phyloP scores from a whole-genome alignment of 2,888 invertebrate genomes.

The Drosophila nigritarsus region DNA sequence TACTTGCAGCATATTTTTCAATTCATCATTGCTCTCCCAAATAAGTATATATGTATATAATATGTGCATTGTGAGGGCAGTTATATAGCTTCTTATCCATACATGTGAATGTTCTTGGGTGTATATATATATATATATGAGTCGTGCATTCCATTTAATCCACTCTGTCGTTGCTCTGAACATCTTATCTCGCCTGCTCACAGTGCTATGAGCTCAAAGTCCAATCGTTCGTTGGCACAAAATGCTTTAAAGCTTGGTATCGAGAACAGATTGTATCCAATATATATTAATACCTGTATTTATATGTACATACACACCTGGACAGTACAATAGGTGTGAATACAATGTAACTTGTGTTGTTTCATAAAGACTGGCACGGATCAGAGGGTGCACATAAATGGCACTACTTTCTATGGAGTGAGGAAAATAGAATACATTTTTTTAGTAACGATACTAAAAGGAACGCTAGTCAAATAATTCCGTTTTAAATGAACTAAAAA shows the following conservation, averaged over 20 bases:
- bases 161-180: slow-evolving; percentile 6
- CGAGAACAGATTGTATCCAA: slow-evolving; percentile 28
- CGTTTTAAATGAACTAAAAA: background rate
- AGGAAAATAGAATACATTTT: background rate
- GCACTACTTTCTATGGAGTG: background rate
- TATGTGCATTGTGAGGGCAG: background rate
- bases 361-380: background rate
- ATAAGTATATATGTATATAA: background rate
- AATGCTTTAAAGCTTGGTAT: slow-evolving; percentile 24
- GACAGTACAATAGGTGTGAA: background rate
- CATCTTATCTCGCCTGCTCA: slow-evolving; percentile 36
- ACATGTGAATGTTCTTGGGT: background rate
- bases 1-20: background rate
- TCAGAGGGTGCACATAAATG: background rate
- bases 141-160: slow-evolving; percentile 28
- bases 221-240: slow-evolving; percentile 20
- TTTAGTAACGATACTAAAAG: background rate
- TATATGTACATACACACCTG: background rate
- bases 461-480: background rate
- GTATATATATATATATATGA: background rate
- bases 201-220: slow-evolving; percentile 40
- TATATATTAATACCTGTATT: slow-evolving; percentile 2
- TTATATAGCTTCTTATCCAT: background rate
- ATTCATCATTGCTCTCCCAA: background rate
- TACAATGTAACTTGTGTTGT: background rate